Base-by-base conservation (phyloP, 2,888 invertebrate species). In the Actias luna region DNA sequence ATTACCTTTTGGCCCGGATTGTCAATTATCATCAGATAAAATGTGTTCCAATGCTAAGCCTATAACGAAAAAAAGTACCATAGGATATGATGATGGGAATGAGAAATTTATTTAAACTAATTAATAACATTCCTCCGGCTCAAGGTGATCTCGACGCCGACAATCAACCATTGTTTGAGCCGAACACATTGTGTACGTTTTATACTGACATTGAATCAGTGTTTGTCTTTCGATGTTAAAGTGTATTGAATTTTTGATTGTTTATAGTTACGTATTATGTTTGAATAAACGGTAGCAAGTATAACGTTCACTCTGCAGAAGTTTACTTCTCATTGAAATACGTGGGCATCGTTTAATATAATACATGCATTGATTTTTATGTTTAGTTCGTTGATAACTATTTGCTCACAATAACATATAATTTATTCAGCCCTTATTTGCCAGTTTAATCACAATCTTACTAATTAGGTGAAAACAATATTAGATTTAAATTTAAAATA, bases 121-220 rank as follows among this genome's bases (percentile, higher is more conserved):
- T 36, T 22, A 58, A 58, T 58, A 92, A 92, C 91, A 92, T 88
- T 86, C 87, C 83, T 84, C 85, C 85, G 86, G 83, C 89, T 91
- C 91, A 89, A 90, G 91, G 91, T 92, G 91, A 92, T 92, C 90
- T 89, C 81, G 83, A 75, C 83, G 85, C 87, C 88, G 88, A 92
- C 90, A 92, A 91, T 89, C 82, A 88, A 86, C 89, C 87, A 92
- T 92, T 92, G 92, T 92, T 84, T 85, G 80, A 80, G 83, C 83
- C 80, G 22, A 50, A 84, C 77, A 90, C 91, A 92, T 91, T 92
- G 92, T 92, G 87, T 55, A 89, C 87, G 79, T 79, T 87, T 87
- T 88, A 86, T 83, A 88, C 85, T 84, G 79, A 83, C 84, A 85
- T 86, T 92, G 92, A 92, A 87, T 91, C 91, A 91, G 82, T 88